These are phyloP conservation scores for Thamnophis elegans DNA, from an alignment of 2,797 vertebrate species.

Conservation along the genomic window DNA sequence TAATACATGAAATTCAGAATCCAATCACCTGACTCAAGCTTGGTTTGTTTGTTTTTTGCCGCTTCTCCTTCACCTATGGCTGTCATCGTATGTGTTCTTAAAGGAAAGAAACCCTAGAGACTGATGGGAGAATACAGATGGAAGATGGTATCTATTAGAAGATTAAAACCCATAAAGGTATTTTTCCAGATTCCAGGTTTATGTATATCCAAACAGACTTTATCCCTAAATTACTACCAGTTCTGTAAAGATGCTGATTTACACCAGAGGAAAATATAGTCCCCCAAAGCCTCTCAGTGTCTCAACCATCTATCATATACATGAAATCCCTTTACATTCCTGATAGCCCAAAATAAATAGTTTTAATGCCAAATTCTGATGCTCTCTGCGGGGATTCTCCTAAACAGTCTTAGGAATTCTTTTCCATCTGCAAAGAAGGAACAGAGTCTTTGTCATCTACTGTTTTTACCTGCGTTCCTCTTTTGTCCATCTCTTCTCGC, in stretches of 20 bases:
- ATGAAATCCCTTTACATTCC: slow-evolving; percentile 36
- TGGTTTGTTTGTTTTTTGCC: slow-evolving; percentile 62
- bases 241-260: slow-evolving; percentile 23
- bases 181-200: slow-evolving; percentile 6
- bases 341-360: slow-evolving; percentile 26
- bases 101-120: slow-evolving; percentile 20
- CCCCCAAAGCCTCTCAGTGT: slow-evolving; percentile 10
- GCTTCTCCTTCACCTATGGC: slow-evolving; percentile 15
- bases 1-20: slow-evolving; percentile 60
- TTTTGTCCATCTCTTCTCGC: not conserved
- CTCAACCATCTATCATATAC: not conserved
- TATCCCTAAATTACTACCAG: not conserved
- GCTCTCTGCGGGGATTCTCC: slow-evolving; percentile 54
- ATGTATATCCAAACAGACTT: accelerated
- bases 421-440: slow-evolving; percentile 37
- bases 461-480: slow-evolving; percentile 35
- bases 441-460: not conserved
- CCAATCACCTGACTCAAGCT: slow-evolving; percentile 47
- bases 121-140: not conserved
- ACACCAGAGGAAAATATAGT: slow-evolving; percentile 30
- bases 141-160: slow-evolving; percentile 17
- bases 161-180: not conserved
- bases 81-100: slow-evolving; percentile 51
- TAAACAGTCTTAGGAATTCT: not conserved
- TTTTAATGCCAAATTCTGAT: slow-evolving; percentile 56